phyloP scores from a whole-genome alignment of 2,888 invertebrate species.

The Chromoteleia sp. region DNA sequence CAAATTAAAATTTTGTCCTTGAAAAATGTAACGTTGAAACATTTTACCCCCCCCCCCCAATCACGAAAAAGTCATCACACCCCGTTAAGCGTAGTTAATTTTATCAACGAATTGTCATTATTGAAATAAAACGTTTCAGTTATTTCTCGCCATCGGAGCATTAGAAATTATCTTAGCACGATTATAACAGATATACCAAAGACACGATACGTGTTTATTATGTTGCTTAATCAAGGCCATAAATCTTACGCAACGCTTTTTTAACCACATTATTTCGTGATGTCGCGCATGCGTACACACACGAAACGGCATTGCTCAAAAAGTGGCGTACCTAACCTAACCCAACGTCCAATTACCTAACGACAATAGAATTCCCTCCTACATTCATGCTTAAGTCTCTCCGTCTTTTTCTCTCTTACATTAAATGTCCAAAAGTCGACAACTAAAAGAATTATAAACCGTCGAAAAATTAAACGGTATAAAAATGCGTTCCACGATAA shows the following conservation, averaged over 20 bases:
- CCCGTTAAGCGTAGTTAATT: neutral
- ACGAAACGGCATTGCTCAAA: slow-evolving; percentile 58
- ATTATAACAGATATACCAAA: slow-evolving; percentile 67
- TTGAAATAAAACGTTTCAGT: slow-evolving; percentile 44
- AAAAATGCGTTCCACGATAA: too few species aligned
- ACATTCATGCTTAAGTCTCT: slow-evolving; percentile 13
- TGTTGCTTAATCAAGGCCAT: slow-evolving; percentile 64
- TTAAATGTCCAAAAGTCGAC: neutral
- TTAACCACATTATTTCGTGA: slow-evolving; percentile 66
- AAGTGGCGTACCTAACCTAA: slow-evolving; percentile 62
- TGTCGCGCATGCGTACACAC: slow-evolving; percentile 47
- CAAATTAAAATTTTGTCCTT: neutral
- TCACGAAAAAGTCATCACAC: slow-evolving; percentile 9
- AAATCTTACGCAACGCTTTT: slow-evolving; percentile 66
- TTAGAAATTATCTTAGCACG: slow-evolving; percentile 62
- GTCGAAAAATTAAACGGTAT: too few species aligned
- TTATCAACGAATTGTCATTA: slow-evolving; percentile 22
- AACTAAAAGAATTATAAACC: too few species aligned
- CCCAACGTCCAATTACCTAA: slow-evolving; percentile 59
- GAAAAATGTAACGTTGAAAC: too few species aligned
- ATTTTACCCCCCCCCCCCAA: too few species aligned
- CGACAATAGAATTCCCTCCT: slow-evolving; percentile 55
- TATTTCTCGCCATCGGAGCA: slow-evolving; percentile 38
- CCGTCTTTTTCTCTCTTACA: slow-evolving; percentile 4
- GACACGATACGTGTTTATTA: slow-evolving; percentile 65